These are phyloP conservation scores for Dendropsophus ebraccatus DNA, from an alignment of 2,113 vertebrate species.

Conservation along the genomic window DNA sequence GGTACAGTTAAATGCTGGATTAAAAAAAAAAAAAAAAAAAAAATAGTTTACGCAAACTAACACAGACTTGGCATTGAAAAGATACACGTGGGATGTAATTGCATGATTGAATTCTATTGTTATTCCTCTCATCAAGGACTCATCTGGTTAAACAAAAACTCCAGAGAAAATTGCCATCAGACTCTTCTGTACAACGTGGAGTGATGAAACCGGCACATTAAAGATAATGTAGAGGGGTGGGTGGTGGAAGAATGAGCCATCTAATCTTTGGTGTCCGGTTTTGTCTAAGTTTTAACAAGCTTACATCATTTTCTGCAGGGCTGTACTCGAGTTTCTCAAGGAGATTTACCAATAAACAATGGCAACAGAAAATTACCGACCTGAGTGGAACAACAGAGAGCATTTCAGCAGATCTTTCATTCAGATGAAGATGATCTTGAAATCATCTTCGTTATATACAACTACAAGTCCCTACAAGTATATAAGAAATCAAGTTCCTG, in stretches of 20 bases:
- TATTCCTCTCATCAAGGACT: slow-evolving; percentile 23
- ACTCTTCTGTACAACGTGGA: background rate
- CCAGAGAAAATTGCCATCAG: slow-evolving; percentile 1
- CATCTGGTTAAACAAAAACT: background rate
- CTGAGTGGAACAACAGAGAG: background rate
- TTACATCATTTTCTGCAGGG: background rate
- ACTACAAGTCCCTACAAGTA: no score
- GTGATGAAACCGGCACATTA: slow-evolving; percentile 12
- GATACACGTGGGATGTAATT: background rate
- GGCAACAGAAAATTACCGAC: background rate
- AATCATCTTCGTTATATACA: no score
- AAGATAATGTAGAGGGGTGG: background rate
- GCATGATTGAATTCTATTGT: slow-evolving; percentile 18
- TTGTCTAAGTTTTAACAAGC: background rate
- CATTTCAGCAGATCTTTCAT: background rate
- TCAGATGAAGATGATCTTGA: background rate
- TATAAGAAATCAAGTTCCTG: no score
- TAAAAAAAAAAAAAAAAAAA: background rate
- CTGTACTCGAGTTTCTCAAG: background rate
- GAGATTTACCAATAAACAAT: slow-evolving; percentile 9
- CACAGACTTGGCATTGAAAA: background rate
- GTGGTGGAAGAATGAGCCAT: background rate
- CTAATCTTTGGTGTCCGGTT: slow-evolving; percentile 24
- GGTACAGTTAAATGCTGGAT: background rate
- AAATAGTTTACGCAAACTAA: background rate